Percentiles rank a stretch among this genome's conserved stretches.
Conservation (phyloP, 2,888 invertebrate species). For the Zele albiditarsus region DNA sequence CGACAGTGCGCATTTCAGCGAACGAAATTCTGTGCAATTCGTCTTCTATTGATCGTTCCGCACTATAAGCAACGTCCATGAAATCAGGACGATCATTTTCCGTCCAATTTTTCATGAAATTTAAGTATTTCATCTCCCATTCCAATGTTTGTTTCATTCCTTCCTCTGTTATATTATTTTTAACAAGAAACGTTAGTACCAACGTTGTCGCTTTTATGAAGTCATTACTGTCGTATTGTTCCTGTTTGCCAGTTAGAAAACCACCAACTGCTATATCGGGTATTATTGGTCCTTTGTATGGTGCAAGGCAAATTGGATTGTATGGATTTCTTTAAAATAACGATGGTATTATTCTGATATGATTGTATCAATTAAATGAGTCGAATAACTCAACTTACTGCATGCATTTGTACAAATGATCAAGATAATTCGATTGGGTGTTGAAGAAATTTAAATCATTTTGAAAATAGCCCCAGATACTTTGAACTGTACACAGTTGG, state of each 20-base stretch:
- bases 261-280: constrained; percentile 91
- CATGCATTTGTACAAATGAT: constrained; percentile 74
- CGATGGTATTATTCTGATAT: not conserved
- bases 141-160: constrained; percentile 77
- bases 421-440: constrained; percentile 72
- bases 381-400: constrained; percentile 67
- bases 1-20: constrained; percentile 88
- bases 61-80: constrained; percentile 82
- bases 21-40: constrained; percentile 90
- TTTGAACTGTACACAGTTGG: constrained; percentile 86
- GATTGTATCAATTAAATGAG: too few species aligned
- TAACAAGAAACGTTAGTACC: constrained; percentile 85
- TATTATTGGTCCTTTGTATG: constrained; percentile 91
- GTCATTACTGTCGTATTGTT: constrained; percentile 73
- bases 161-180: constrained; percentile 79
- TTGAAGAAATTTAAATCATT: constrained; percentile 76
- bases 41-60: constrained; percentile 93
- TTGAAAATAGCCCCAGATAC: constrained; percentile 86
- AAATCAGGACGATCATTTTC: constrained; percentile 75
- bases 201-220: constrained; percentile 80
- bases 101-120: constrained; percentile 78
- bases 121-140: constrained; percentile 84
- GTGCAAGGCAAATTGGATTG: constrained; percentile 81
- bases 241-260: constrained; percentile 74
- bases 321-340: constrained; percentile 74